Base-by-base conservation (phyloP, 2,888 invertebrate species). In the Homarus gammarus region DNA sequence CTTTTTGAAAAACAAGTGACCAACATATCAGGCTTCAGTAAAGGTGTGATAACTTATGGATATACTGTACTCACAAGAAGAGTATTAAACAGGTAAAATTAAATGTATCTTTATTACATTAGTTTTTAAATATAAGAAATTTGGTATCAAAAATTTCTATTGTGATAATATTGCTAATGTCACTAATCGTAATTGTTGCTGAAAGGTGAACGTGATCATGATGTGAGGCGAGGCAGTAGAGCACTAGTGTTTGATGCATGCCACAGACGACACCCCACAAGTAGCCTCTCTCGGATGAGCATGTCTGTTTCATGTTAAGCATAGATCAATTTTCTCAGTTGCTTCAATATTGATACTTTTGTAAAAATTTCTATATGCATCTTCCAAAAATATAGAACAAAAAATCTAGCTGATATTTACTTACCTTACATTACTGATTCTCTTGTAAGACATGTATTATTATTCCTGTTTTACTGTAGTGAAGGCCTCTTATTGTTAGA, bases 351-450 rank as follows among this genome's bases (percentile, higher is more conserved):
- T 77, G 33, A 49, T 77, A 51, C 51, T 77, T 77, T 77, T 77
- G 77, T 77, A 77, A 51, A 77, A 49, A 77, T 44, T 77, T 77
- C 51, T 77, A 77, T 77, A 77, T 49, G 49, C 49, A 75, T 51
- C 44, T 77, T 77, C 51, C 51, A 77, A 77, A 77, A 44, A 77
- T 77, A 77, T 77, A 77, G 77, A n/a, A 77, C 44, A 51, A 77
- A 77, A 51, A 44, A 44, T 8, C 44, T 44, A 44, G 44, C 44
- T 8, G 5, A 8, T 44, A 44, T 8, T 44, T 44, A 44, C 44
- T 12, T 44, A 8, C 44, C 44, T 44, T 44, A 44, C 12, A 8
- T 44, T 44, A 44, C 44, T 44, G 5, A 12, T 8, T 12, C 12
- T 44, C 6, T 12, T 44, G 44, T 44, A 44, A 44, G 12, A 12